phyloP scores from a whole-genome alignment of 2,797 vertebrate genomes.

The Coranthus polyacanthus region DNA sequence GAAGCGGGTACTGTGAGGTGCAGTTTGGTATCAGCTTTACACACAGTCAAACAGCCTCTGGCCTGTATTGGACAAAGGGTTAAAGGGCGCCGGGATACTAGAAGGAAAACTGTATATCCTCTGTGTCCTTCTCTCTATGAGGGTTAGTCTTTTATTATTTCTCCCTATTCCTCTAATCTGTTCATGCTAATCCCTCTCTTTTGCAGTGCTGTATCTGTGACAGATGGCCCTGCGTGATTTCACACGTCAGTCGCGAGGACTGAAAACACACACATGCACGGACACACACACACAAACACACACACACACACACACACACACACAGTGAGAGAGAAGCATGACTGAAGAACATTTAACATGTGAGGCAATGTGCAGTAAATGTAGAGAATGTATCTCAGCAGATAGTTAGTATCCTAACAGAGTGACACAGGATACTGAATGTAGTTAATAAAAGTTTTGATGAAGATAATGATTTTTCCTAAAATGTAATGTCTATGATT shows the following conservation, averaged over 20 bases:
- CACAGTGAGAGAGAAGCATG: constrained; percentile 10
- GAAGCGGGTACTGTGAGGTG: not conserved
- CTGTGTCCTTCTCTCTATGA: constrained; percentile 14
- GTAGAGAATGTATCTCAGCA: not conserved
- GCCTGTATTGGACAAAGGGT: constrained; percentile 16
- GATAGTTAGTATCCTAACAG: too few relatives aligned
- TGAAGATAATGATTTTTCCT: too few relatives aligned
- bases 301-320: not conserved
- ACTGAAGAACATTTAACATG: constrained; percentile 35
- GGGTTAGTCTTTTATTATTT: constrained; percentile 50
- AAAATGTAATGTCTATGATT: too few relatives aligned
- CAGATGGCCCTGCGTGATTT: constrained; percentile 75
- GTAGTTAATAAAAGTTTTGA: too few relatives aligned
- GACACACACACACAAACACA: not conserved
- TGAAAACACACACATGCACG: not conserved
- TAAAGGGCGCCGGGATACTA: constrained; percentile 14
- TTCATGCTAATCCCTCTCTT: constrained; percentile 44
- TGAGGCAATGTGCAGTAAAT: constrained; percentile 8
- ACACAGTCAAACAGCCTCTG: not conserved
- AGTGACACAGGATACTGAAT: too few relatives aligned
- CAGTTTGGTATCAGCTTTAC: not conserved
- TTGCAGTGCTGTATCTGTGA: constrained; percentile 49
- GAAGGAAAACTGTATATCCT: constrained; percentile 5
- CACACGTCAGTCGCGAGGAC: constrained; percentile 53
- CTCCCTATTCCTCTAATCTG: constrained; percentile 43